Evolutionary conservation across 2,113 vertebrate genomes (phyloP).

Genomic region (Cyanocitta stelleri): DNA sequence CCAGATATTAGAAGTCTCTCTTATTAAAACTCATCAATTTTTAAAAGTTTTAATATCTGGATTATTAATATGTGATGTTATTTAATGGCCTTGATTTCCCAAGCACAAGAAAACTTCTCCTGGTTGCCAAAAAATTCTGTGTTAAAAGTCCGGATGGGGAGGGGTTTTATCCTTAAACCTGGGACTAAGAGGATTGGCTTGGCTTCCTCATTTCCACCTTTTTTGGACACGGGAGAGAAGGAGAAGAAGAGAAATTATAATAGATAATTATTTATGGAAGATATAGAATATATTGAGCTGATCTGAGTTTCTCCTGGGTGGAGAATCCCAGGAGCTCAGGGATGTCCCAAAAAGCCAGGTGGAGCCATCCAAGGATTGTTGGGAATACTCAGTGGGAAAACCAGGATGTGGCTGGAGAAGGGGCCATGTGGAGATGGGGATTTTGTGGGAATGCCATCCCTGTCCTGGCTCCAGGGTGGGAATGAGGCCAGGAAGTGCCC

Average conservation of each 20-base stretch:
- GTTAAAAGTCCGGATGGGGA: background rate
- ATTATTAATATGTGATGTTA: background rate
- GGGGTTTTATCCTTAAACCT: background rate
- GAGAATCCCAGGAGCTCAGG: background rate
- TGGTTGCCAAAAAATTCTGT: background rate
- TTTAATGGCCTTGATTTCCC: background rate
- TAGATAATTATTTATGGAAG: background rate
- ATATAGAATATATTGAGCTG: background rate
- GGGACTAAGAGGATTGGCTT: background rate
- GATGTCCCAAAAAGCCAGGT: background rate
- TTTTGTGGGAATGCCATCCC: background rate
- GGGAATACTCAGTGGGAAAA: background rate
- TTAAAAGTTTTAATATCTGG: background rate
- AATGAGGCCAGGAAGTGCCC: background rate
- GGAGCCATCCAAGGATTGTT: background rate
- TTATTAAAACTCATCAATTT: background rate
- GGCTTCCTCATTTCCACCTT: background rate
- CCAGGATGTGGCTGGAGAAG: background rate
- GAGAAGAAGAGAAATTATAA: background rate
- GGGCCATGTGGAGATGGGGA: background rate
- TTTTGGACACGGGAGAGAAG: background rate
- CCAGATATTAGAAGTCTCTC: background rate
- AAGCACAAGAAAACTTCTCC: background rate
- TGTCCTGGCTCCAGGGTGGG: fast-evolving
- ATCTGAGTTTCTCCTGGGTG: background rate